Evolutionary conservation across 2,888 invertebrate genomes (phyloP), one percentile per base, ranked within the genome.

Genomic region (Chymomyza fuscimana): DNA sequence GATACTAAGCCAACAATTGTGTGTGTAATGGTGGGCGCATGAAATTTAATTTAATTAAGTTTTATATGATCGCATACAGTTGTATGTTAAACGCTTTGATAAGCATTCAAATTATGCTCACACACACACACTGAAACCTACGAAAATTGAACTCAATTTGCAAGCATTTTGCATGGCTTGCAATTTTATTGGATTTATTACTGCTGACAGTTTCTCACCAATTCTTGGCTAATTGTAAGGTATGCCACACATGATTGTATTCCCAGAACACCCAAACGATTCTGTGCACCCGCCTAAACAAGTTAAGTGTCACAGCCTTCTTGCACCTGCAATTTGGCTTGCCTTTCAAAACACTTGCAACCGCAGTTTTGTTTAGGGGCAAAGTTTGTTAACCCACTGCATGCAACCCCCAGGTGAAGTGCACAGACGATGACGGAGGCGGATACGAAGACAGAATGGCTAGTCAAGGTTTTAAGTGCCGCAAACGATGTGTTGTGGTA

Each of bases 311-410:
- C 9, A 32, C 1, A 7, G 32, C 32, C 1, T 32, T 32, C 6
- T 32, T 60, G 32, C 25, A 60, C 0, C 19, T 29, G 7, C 6
- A 60, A n/a, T 10, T 60, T 10, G 36, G 36, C 0, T 16, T 25
- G 36, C 15, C 36, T n/a, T n/a, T 6, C 25, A 50, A 36, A 12
- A 15, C 50, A 19, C 19, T 56, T 22, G 56, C 56, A 7, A 56
- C 19, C 10, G 2, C 5, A 2, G 40, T 10, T 40, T 40, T 12
- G 54, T 51, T 32, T 63, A 51, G 32, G 64, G 64, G 16, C 64
- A 64, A 64, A 64, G 64, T 64, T 64, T 56, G 36, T 56, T 64
- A 50, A 54, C 64, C 64, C 64, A 32, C 32, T 59, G 56, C 4
- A 10, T 56, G 56, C 56, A 56, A 22, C 32, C 25, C 25, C 40